phyloP scores from a whole-genome alignment of 1,140 invertebrate genomes.

The Dreissena rostriformis region DNA sequence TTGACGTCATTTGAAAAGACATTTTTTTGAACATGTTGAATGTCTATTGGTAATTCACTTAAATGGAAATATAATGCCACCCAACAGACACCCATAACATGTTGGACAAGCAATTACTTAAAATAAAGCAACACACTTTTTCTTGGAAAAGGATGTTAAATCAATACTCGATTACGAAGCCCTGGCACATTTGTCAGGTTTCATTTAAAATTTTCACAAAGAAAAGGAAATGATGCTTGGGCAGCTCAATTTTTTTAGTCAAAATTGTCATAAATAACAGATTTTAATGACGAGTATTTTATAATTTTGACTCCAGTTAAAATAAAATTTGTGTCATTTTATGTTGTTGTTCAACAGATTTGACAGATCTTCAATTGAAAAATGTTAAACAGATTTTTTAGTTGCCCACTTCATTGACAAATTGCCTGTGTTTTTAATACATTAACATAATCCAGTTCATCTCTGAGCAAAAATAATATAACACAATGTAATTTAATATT shows the following conservation, averaged over 20 bases:
- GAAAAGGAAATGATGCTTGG: not conserved
- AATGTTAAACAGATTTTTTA: not conserved
- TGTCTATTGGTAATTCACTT: not conserved
- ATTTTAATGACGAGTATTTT: not conserved
- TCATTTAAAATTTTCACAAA: conserved; percentile 15
- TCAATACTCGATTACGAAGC: conserved; percentile 37
- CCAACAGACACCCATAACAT: conserved; percentile 9
- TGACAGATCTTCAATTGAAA: not conserved
- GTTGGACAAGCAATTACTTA: not conserved
- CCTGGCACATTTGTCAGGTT: conserved; percentile 30
- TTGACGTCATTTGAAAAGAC: not conserved
- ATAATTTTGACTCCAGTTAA: not conserved
- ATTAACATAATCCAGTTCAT: too few relatives aligned
- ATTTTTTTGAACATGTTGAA: not conserved
- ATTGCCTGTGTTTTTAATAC: too few relatives aligned
- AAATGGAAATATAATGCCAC: not conserved
- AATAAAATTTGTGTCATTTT: not conserved
- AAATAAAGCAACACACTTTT: not conserved
- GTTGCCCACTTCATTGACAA: too few relatives aligned
- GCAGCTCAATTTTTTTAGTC: not conserved
- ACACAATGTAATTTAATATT: too few relatives aligned
- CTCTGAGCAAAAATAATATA: too few relatives aligned
- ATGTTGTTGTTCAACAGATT: not conserved
- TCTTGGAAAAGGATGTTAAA: conserved; percentile 11
- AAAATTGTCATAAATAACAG: conserved; percentile 9